Evolutionary conservation across 1,140 invertebrate genomes (phyloP).

Genomic region (Gryon sp.): DNA sequence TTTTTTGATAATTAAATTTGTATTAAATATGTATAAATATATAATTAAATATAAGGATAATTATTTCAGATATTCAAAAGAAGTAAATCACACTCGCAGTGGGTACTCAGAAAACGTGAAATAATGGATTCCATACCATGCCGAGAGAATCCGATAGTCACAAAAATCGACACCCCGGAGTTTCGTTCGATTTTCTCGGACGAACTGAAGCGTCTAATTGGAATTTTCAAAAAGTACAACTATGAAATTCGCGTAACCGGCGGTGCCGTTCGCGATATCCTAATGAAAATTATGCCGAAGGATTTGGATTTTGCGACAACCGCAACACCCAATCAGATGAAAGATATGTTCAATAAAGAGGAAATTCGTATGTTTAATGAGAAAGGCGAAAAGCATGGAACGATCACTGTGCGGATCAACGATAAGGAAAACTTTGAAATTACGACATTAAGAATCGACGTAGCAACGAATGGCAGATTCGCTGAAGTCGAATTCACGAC

Average conservation of each 20-base stretch:
- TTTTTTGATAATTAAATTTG: too few relatives aligned
- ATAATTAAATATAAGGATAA: not conserved
- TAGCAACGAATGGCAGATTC: slow-evolving; percentile 95
- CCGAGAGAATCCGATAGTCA: slow-evolving; percentile 84
- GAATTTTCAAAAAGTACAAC: slow-evolving; percentile 89
- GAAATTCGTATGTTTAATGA: slow-evolving; percentile 94
- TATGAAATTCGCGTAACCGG: slow-evolving; percentile 96
- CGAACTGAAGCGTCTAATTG: slow-evolving; percentile 85
- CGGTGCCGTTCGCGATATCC: slow-evolving; percentile 96
- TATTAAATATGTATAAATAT: not conserved
- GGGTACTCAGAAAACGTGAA: slow-evolving; percentile 60
- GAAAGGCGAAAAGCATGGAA: slow-evolving; percentile 98
- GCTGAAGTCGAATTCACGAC: slow-evolving; percentile 97
- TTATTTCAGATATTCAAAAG: slow-evolving; percentile 55
- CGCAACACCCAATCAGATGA: slow-evolving; percentile 98
- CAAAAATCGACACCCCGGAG: slow-evolving; percentile 84
- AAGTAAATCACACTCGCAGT: slow-evolving; percentile 40
- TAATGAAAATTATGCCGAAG: slow-evolving; percentile 90
- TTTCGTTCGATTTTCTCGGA: slow-evolving; percentile 91
- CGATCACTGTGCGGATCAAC: slow-evolving; percentile 97
- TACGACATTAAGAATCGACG: slow-evolving; percentile 96
- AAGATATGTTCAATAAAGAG: slow-evolving; percentile 93
- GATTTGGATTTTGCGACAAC: slow-evolving; percentile 99
- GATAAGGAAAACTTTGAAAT: slow-evolving; percentile 96
- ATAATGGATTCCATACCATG: slow-evolving; percentile 72